These are phyloP conservation scores for Crypturellus undulatus DNA, from an alignment of 2,113 vertebrate genomes.

Conservation along the genomic window DNA sequence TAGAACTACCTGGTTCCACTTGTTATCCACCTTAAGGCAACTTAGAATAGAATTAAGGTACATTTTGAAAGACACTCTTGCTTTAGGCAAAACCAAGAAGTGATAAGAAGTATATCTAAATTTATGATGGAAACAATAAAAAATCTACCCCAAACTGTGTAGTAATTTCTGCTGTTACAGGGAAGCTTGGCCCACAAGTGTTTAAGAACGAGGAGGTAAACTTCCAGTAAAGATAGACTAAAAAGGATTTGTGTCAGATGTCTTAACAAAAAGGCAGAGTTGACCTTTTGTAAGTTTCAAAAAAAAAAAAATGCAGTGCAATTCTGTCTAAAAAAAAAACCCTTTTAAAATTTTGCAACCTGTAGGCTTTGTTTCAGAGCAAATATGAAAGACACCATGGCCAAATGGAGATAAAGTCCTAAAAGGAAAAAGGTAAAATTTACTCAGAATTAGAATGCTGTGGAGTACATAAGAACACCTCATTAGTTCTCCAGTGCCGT, in stretches of 20 bases:
- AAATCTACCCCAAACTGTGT: not conserved
- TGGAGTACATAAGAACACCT: not conserved
- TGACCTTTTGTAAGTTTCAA: not conserved
- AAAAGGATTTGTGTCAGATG: not conserved
- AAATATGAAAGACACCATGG: not conserved
- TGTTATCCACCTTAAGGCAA: not conserved
- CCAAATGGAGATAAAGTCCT: not conserved
- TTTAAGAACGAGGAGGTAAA: not conserved
- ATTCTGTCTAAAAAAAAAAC: not conserved
- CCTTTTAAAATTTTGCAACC: not conserved
- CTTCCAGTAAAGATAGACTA: not conserved
- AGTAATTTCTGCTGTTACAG: not conserved
- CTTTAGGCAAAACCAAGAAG: not conserved
- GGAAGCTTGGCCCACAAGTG: not conserved
- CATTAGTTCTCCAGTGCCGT: not conserved
- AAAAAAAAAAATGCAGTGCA: not conserved
- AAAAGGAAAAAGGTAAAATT: not conserved
- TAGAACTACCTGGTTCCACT: not conserved
- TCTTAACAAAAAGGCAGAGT: not conserved
- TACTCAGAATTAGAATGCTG: not conserved
- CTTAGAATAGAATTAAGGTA: not conserved
- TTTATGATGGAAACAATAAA: not conserved
- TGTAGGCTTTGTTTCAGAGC: not conserved
- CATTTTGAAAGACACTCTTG: not conserved
- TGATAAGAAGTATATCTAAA: not conserved